Evolutionary conservation across 2,888 invertebrate genomes (phyloP).

Genomic region (Ophioninae sp.): DNA sequence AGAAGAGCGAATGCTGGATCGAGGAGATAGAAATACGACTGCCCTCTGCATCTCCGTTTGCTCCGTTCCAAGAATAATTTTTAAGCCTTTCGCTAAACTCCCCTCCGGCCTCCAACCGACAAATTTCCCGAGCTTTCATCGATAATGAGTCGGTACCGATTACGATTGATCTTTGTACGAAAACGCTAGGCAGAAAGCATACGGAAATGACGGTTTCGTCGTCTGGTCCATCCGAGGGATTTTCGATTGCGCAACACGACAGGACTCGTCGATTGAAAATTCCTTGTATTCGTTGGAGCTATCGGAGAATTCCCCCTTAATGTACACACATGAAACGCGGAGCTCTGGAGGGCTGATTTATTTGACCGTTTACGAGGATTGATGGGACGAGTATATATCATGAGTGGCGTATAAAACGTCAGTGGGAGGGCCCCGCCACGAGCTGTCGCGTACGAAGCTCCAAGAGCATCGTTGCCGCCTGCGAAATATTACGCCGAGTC

Average conservation of each 20-base stretch:
- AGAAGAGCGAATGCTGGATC: conserved; percentile 66
- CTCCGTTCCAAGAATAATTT: conserved; percentile 67
- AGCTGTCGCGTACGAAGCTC: conserved; percentile 42
- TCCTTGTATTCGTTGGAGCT: neutral
- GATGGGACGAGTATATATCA: conserved; percentile 56
- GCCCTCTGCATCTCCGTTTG: conserved; percentile 64
- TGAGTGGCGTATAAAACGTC: conserved; percentile 30
- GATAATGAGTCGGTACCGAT: conserved; percentile 23
- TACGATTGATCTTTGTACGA: conserved; percentile 3
- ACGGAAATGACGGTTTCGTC: neutral
- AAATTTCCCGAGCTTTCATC: conserved; percentile 15
- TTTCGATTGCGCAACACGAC: conserved; percentile 33
- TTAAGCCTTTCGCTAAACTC: conserved; percentile 10
- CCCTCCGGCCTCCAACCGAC: conserved; percentile 30
- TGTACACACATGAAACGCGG: conserved; percentile 17
- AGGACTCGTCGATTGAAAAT: conserved; percentile 32
- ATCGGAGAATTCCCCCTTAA: conserved; percentile 2
- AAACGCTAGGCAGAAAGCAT: conserved; percentile 4
- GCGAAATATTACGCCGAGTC: conserved; percentile 43
- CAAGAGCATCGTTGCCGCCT: conserved; percentile 28
- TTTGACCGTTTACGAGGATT: conserved; percentile 51
- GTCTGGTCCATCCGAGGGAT: conserved; percentile 8
- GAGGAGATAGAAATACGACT: conserved; percentile 69
- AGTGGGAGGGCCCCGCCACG: conserved; percentile 25
- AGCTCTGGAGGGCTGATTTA: conserved; percentile 49